A percentile compares a stretch with the other conserved stretches of the same genome.
These are phyloP conservation scores for Drosophila busckii DNA, from an alignment of 1,140 invertebrate genomes.

Conservation along the genomic window DNA sequence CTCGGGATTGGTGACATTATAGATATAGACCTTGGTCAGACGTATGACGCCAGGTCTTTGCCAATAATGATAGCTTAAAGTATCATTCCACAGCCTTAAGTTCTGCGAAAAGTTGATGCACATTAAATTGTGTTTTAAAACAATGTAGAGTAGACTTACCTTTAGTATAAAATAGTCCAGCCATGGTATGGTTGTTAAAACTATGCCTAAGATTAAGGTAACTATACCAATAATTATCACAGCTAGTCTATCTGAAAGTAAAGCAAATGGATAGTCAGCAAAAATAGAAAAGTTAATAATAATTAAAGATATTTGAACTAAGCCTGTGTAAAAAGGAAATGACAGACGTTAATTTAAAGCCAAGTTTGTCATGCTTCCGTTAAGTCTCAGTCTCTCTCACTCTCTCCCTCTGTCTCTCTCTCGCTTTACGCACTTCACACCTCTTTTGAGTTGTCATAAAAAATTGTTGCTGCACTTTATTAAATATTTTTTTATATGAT, in stretches of 20 bases:
- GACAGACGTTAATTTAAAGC: constrained; percentile 1
- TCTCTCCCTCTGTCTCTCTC: background rate
- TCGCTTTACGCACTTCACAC: constrained; percentile 21
- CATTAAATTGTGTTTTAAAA: background rate
- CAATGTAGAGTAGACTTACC: constrained; percentile 79
- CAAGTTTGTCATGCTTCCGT: constrained; percentile 14
- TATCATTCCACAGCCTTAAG: constrained; percentile 89
- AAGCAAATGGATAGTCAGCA: constrained; percentile 26
- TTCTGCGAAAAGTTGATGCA: constrained; percentile 85
- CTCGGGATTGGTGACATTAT: constrained; percentile 91
- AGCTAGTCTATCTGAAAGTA: constrained; percentile 87
- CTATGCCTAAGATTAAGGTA: constrained; percentile 87
- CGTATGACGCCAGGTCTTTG: constrained; percentile 92
- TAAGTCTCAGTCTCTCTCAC: background rate
- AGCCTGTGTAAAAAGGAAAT: too few relatives aligned
- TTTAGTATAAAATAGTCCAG: constrained; percentile 90
- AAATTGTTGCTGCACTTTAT: constrained; percentile 1
- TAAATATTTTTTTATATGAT: constrained; percentile 3
- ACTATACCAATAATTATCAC: constrained; percentile 88
- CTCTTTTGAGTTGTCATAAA: constrained; percentile 9
- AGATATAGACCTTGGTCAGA: constrained; percentile 93
- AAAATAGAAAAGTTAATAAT: background rate
- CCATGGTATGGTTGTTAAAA: constrained; percentile 90
- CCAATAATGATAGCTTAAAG: constrained; percentile 94
- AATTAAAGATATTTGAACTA: too few relatives aligned